Conservation (phyloP, 1,140 invertebrate species). For the Eurytemora carolleeae region DNA sequence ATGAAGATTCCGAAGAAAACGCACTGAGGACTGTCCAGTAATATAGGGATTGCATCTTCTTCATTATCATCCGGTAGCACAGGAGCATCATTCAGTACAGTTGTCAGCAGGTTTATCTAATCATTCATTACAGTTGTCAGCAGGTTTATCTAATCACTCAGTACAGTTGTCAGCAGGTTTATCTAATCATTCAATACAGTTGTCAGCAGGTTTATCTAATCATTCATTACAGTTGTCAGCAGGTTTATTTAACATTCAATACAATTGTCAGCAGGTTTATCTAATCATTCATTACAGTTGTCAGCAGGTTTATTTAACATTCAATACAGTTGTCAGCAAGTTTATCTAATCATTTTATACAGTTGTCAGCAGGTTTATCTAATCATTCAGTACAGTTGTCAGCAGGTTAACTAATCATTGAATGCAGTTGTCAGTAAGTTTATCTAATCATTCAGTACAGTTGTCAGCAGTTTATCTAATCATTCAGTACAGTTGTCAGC, state of each 20-base stretch:
- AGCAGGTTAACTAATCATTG: too few relatives aligned
- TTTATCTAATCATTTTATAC: too few relatives aligned
- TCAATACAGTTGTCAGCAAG: slow-evolving; percentile 64
- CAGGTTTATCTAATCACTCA: too few relatives aligned
- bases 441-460: slow-evolving; percentile 69
- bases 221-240: too few relatives aligned
- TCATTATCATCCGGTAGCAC: slow-evolving; percentile 44
- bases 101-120: slow-evolving; percentile 72
- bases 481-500: too few relatives aligned
- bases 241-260: too few relatives aligned
- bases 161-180: slow-evolving; percentile 63
- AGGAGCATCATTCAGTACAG: slow-evolving; percentile 64
- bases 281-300: slow-evolving; percentile 66
- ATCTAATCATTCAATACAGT: too few relatives aligned
- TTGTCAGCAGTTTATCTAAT: too few relatives aligned
- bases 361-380: too few relatives aligned
- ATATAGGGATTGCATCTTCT: slow-evolving; percentile 29
- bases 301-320: too few relatives aligned
- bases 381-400: too few relatives aligned
- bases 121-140: slow-evolving; percentile 67
- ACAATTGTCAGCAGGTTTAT: slow-evolving; percentile 73
- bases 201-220: too few relatives aligned
- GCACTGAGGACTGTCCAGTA: slow-evolving; percentile 64
- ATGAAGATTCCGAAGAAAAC: slow-evolving; percentile 75
- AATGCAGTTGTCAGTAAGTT: slow-evolving; percentile 70